A percentile compares a stretch with the other conserved stretches of the same genome.
phyloP scores from a whole-genome alignment of 92 coral and sea anemone genomes.

The Diadumene lineata region DNA sequence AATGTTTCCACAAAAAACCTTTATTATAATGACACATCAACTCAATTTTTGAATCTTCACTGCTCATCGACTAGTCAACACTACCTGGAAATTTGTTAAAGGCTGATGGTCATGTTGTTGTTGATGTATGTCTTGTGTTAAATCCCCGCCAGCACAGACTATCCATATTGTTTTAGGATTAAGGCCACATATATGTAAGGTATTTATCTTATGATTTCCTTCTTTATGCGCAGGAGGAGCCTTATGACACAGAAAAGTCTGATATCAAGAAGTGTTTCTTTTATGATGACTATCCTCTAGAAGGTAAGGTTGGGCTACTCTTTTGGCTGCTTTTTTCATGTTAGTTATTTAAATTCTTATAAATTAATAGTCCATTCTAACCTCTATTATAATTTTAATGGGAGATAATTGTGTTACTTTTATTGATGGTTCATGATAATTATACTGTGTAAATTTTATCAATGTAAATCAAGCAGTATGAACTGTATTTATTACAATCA shows the following conservation, averaged over 20 bases:
- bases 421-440: no score
- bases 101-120: neutral
- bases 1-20: constrained; percentile 1
- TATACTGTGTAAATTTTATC: no score
- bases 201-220: constrained; percentile 21
- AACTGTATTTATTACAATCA: no score
- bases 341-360: no score
- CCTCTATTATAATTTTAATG: no score
- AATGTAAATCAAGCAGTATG: no score
- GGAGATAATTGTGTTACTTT: no score
- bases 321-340: no score
- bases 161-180: constrained; percentile 20
- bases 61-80: neutral
- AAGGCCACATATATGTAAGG: constrained; percentile 30
- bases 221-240: constrained; percentile 56
- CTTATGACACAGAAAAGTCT: constrained; percentile 53
- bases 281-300: constrained; percentile 84
- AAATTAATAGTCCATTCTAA: no score
- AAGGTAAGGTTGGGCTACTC: constrained; percentile 80
- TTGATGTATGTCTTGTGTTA: neutral
- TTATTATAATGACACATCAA: neutral
- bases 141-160: constrained; percentile 7
- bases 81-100: neutral
- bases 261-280: constrained; percentile 60
- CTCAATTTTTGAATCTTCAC: neutral